Conservation (phyloP, 2,888 invertebrate species). For the Sesia bembeciformis region DNA sequence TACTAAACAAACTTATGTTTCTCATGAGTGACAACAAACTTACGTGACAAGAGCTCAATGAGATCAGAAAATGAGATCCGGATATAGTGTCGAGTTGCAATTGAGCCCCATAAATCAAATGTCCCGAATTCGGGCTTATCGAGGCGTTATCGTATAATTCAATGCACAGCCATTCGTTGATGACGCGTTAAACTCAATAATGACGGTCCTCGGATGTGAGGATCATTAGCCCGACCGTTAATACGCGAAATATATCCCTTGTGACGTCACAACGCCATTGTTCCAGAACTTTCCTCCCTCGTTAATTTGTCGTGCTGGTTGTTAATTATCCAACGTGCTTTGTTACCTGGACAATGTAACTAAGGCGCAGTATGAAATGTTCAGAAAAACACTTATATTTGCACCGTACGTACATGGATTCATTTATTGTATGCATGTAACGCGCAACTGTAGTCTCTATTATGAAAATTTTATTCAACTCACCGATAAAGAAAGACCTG, state of each 20-base stretch:
- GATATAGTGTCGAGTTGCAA: too few species aligned
- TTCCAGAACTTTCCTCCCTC: conserved; percentile 9
- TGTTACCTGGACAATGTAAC: not conserved
- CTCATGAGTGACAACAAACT: too few species aligned
- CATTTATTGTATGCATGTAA: too few species aligned
- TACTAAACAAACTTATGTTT: too few species aligned
- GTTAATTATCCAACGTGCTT: not conserved
- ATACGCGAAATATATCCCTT: conserved; percentile 12
- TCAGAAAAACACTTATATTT: too few species aligned
- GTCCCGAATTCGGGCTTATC: conserved; percentile 10
- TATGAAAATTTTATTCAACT: too few species aligned
- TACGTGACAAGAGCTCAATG: too few species aligned
- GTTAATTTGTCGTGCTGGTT: conserved; percentile 7
- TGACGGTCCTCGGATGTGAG: conserved; percentile 17
- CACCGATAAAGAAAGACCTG: too few species aligned
- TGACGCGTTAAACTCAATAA: conserved; percentile 27
- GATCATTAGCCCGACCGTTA: conserved; percentile 18
- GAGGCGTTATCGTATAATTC: conserved; percentile 14
- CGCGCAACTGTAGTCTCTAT: too few species aligned
- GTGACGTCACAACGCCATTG: conserved; percentile 6
- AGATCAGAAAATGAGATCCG: too few species aligned
- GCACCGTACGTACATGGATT: too few species aligned
- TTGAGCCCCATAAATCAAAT: too few species aligned
- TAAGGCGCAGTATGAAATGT: not conserved
- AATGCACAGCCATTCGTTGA: conserved; percentile 15